Evolutionary conservation across 2,113 vertebrate species (phyloP).

Genomic region (Sarotherodon lohbergeri): DNA sequence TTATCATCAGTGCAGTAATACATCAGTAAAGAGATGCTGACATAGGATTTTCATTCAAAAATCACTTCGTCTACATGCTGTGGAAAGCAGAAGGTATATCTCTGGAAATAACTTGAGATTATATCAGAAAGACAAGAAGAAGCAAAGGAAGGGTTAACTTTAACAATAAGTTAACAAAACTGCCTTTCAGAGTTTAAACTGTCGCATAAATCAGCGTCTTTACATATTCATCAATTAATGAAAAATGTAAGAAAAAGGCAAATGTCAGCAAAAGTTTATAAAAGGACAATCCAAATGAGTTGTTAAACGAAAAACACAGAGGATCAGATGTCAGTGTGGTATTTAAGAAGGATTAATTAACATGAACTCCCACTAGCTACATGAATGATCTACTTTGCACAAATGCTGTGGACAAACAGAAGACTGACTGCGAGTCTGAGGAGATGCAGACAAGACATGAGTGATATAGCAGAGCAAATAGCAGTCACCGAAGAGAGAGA

Average conservation of each 20-base stretch:
- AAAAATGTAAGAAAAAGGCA: background rate
- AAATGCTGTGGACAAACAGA: conserved; percentile 1
- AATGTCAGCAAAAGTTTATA: background rate
- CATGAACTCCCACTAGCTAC: background rate
- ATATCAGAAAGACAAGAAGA: background rate
- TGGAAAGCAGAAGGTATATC: background rate
- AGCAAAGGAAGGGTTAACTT: background rate
- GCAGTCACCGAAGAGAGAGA: background rate
- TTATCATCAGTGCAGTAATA: background rate
- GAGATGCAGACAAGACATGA: background rate
- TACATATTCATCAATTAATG: background rate
- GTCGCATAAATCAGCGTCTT: background rate
- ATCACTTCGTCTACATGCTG: background rate
- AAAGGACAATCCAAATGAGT: background rate
- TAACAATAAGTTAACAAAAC: background rate
- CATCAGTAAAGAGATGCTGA: background rate
- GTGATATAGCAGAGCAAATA: conserved; percentile 13
- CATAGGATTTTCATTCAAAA: background rate
- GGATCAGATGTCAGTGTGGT: background rate
- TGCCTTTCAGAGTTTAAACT: background rate
- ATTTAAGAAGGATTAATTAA: conserved; percentile 19
- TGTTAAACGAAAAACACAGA: background rate
- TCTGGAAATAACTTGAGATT: background rate
- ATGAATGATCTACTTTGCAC: conserved; percentile 10
- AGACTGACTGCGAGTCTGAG: background rate